These are phyloP conservation scores for Holcopasites calliopsidis DNA, from an alignment of 1,140 invertebrate genomes.

Conservation along the genomic window DNA sequence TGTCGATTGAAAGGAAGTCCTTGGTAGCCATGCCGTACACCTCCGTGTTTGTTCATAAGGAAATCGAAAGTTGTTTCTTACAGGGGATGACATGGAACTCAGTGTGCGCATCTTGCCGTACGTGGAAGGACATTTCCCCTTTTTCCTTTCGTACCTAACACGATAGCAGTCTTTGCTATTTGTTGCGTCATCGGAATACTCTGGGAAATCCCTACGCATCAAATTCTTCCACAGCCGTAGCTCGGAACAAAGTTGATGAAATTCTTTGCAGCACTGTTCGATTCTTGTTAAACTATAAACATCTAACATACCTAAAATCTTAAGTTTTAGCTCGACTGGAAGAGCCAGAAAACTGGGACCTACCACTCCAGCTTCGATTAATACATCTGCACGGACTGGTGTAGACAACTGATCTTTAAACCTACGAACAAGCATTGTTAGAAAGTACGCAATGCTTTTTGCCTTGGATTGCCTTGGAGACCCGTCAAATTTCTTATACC, in stretches of 20 bases:
- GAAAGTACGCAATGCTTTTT: neutral
- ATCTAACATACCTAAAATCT: constrained; percentile 54
- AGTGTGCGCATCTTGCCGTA: too few species aligned
- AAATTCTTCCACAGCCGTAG: neutral
- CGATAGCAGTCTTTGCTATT: neutral
- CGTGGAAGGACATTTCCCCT: too few species aligned
- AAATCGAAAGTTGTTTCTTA: too few species aligned
- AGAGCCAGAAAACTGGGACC: constrained; percentile 64
- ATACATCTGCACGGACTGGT: constrained; percentile 62
- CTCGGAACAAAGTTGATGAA: constrained; percentile 15
- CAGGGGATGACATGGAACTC: too few species aligned
- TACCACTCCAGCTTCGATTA: constrained; percentile 52
- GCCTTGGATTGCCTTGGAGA: too few species aligned
- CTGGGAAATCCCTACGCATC: neutral
- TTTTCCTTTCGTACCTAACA: neutral
- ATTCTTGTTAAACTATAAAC: neutral
- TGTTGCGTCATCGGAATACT: fast-evolving
- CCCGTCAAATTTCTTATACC: constrained; percentile 58
- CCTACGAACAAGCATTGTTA: constrained; percentile 33
- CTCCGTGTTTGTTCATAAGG: too few species aligned
- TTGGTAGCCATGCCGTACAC: too few species aligned
- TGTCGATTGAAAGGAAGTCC: too few species aligned
- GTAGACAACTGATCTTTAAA: constrained; percentile 65
- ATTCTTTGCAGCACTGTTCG: constrained; percentile 26
- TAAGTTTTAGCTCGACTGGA: constrained; percentile 58